Base-by-base conservation (phyloP, 2,888 invertebrate species). In the Drosophila atroscutellata region DNA sequence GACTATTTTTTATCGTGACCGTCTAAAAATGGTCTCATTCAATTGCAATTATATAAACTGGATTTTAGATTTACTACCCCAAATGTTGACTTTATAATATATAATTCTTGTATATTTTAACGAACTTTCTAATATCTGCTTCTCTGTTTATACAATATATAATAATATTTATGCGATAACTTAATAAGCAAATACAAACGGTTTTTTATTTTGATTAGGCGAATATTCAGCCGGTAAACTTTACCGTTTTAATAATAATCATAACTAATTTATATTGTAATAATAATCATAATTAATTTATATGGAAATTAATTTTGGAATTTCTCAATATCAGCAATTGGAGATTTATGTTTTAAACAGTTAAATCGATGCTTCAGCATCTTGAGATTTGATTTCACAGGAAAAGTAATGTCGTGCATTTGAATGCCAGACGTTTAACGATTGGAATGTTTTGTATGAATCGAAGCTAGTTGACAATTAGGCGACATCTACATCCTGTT, bases 401-500 rank as follows among this genome's bases (percentile, higher is more conserved):
- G 42, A n/a, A n/a, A 11, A n/a, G n/a, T 42, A 24, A 45, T 24
- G 20, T 4, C 8, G 3, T 4, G 1, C 24, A 28, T n/a, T 34
- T 64, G 36, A 61, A 32, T 30, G 49, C 30, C 18, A 32, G 9
- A 45, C 5, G 15, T 55, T 65, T 54, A 52, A 52, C 49, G 51
- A 59, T 37, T 62, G 45, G 45, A 49, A 51, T 52, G 51, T 26
- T 62, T 9, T 8, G 18, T 0, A 4, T 20, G 6, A 2, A 24
- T 6, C n/a, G n/a, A 1, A 32, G 42, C 18, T 42, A 5, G n/a
- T 15, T 24, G 28, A 20, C 15, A 8, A 2, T 59, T 75, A 87
- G n/a, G 88, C 82, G 39, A 85, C 80, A 63, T 85, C 90, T 2
- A 85, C 87, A 36, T 89, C 84, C 30, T 75, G 77, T 18, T 89